Evolutionary conservation across 2,888 invertebrate genomes (phyloP), one percentile per base, ranked within the genome.

Genomic region (Melangyna quadrimaculata): DNA sequence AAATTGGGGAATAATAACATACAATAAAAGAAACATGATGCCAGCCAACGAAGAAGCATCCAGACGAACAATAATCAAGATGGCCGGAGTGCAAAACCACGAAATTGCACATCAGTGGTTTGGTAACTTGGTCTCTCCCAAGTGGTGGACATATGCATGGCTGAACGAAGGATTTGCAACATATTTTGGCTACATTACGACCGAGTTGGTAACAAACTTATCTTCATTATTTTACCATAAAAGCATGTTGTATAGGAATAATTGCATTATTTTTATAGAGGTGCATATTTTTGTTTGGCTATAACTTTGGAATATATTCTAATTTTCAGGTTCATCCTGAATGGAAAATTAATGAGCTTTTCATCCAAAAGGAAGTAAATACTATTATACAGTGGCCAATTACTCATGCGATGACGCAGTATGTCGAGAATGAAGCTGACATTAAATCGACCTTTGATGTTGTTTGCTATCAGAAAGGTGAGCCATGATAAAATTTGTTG

Each of bases 1-100:
- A 90, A 98, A 98, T 90, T 98, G 98, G 98, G 98, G 98, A n/a
- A 92, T 98, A 9, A 95, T 98, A 19, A 96, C 96, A 1, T 92
- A 94, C 94, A 89, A 93, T 14, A 69, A 63, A 12, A 73, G 70
- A 8, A 57, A 45, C 3, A 70, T 81, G 4, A n/a, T 81, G 1
- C 32, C 81, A 6, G 35, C 40, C 19, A 5, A 6, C 0, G 87
- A 88, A 1, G 93, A 93, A 61, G 93, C 93, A 89, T 93, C 94
- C 87, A 90, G 93, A 57, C 84, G 87, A 17, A 87, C 88, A 8
- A 78, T 73, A 0, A 71, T 90, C 0, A 89, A 89, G 69, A 88
- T 93, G 87, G 93, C 92, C 1, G 89, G 93, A 6, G 93, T 93
- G 45, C 93, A 94, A 51, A 93, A 93, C 63, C 94, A 94, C 88